A percentile compares a stretch with the other conserved stretches of the same genome.
Evolutionary conservation across 2,113 vertebrate species (phyloP).

Genomic region (Aegotheles bennettii): DNA sequence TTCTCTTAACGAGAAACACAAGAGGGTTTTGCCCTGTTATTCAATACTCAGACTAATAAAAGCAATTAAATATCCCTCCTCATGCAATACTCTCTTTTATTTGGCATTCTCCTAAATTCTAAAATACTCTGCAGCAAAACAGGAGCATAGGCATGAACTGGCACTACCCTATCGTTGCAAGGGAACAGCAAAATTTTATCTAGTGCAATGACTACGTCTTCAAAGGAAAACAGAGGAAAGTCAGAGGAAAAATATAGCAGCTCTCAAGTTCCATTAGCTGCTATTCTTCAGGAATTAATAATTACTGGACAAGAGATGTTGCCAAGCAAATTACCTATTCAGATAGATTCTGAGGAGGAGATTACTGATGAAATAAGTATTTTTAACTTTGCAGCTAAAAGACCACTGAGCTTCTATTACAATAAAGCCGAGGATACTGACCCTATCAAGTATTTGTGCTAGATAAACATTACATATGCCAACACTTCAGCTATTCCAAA

Average conservation of each 20-base stretch:
- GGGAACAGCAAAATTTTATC: neutral
- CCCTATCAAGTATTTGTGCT: neutral
- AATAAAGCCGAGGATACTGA: neutral
- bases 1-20: neutral
- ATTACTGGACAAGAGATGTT: neutral
- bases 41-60: neutral
- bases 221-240: neutral
- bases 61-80: neutral
- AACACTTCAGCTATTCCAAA: neutral
- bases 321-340: neutral
- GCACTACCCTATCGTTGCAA: neutral
- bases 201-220: neutral
- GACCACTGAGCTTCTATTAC: neutral
- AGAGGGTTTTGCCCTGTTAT: neutral
- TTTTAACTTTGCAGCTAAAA: neutral
- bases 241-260: neutral
- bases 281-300: neutral
- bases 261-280: neutral
- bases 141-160: neutral
- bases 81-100: neutral
- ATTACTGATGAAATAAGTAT: conserved; percentile 24
- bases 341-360: neutral
- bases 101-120: neutral
- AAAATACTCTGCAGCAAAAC: neutral
- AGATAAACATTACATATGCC: neutral